Evolutionary conservation across 2,888 invertebrate genomes (phyloP).

Genomic region (Nipponacmea schrenckii): DNA sequence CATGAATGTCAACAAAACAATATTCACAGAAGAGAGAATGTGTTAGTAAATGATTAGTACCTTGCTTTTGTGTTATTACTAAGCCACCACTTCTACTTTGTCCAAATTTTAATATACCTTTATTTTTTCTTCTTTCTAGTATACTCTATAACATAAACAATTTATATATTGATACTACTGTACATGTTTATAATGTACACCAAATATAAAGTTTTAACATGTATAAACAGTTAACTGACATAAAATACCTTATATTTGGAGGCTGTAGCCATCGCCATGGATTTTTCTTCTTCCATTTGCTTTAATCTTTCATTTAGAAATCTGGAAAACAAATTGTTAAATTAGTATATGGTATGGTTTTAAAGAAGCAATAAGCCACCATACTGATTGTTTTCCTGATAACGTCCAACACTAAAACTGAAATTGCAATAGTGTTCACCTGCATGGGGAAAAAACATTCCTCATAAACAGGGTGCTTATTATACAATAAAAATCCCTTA

Average conservation of each 20-base stretch:
- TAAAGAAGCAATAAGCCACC: too few species aligned
- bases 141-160: conserved; percentile 54
- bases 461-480: too few species aligned
- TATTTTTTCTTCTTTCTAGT: conserved; percentile 75
- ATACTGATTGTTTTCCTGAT: too few species aligned
- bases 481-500: too few species aligned
- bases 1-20: too few species aligned
- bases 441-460: too few species aligned
- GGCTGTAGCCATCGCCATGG: conserved; percentile 77
- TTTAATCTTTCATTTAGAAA: conserved; percentile 81
- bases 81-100: conserved; percentile 74
- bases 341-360: too few species aligned
- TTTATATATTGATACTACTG: neutral
- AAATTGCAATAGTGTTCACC: too few species aligned
- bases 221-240: too few species aligned
- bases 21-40: too few species aligned
- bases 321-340: conserved; percentile 37
- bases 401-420: too few species aligned
- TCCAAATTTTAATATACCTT: conserved; percentile 78
- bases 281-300: conserved; percentile 83
- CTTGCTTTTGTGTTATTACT: conserved; percentile 85
- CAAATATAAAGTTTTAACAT: too few species aligned
- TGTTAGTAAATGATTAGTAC: conserved; percentile 66
- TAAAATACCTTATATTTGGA: conserved; percentile 64
- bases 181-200: neutral